Base-by-base conservation (phyloP, 2,797 vertebrate genomes). In the Phoeniculus purpureus region DNA sequence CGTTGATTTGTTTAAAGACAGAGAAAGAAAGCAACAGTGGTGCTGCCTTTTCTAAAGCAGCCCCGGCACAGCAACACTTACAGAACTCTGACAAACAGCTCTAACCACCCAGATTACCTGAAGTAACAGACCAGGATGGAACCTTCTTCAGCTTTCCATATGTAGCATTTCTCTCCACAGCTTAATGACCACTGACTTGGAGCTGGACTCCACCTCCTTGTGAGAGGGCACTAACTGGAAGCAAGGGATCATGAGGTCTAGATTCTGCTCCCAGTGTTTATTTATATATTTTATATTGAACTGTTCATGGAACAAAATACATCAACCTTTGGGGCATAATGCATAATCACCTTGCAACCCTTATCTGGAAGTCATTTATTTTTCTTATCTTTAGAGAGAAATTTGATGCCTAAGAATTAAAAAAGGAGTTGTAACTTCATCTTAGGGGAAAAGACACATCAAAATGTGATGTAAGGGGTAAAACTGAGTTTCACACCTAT, bases 301-400 rank as follows among this genome's bases (percentile, higher is more conserved):
- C 26, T 48, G 25, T 58, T 76, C 10, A 60, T 23, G 34, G 50
- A 84, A 70, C 7, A 23, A 88, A 90, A 76, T 29, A 32, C 3
- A 65, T 58, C n/a, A 61, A 48, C 6, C 25, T 34, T 11, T 45
- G 47, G 18, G 48, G 29, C 16, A 64, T 0, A 87, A 6, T 71
- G 22, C 14, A 61, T 54, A 45, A 65, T 26, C 27, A 55, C 6
- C 25, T 67, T 31, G 27, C 31, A 86, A 70, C 45, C 25, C 40
- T 26, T 76, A 66, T 3, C 29, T 27, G 73, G 15, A 85, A 70
- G 8, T 23, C 56, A 34, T n/a, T 52, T 52, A 10, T 68, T 91
- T 94, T 74, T 85, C 45, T 65, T 81, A 15, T 9, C 70, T 84
- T 88, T 62, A 93, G 34, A 61, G 4, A 82, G 17, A 87, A 79